A percentile compares a stretch with the other conserved stretches of the same genome.
These are phyloP conservation scores for Lutjanus campechanus DNA, from an alignment of 2,797 vertebrate species.

Conservation along the genomic window DNA sequence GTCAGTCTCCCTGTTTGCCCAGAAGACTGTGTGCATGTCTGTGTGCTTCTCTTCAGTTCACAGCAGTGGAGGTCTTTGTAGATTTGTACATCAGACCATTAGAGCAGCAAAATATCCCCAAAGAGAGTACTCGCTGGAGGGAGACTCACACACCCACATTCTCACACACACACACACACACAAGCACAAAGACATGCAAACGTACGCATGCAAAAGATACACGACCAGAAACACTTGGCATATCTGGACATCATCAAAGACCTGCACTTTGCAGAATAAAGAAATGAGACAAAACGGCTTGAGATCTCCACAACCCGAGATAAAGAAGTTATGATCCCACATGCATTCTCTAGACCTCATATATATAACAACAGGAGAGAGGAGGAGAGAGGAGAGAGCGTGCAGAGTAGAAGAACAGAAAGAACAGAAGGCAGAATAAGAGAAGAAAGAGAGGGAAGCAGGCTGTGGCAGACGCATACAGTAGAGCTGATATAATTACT, in stretches of 20 bases:
- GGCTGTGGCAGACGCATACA: neutral
- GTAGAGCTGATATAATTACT: conserved; percentile 48
- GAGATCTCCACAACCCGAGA: conserved; percentile 14
- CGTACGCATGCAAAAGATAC: neutral
- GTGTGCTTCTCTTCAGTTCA: conserved; percentile 54
- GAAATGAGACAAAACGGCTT: conserved; percentile 10
- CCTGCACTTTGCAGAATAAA: conserved; percentile 27
- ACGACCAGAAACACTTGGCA: conserved; percentile 2
- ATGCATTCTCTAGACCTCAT: conserved; percentile 20
- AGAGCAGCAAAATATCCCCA: conserved; percentile 62
- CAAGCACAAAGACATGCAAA: conserved; percentile 11
- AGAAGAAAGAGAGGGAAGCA: conserved; percentile 2
- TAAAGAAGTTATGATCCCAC: conserved; percentile 15
- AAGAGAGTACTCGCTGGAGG: conserved; percentile 39
- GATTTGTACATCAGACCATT: conserved; percentile 70
- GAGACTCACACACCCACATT: neutral
- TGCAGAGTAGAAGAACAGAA: neutral
- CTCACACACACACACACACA: conserved; percentile 12
- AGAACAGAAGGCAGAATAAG: conserved; percentile 12
- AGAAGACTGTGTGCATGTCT: conserved; percentile 40
- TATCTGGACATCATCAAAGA: conserved; percentile 40
- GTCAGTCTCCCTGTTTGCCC: conserved; percentile 47
- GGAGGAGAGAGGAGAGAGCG: conserved; percentile 3
- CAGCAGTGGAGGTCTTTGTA: conserved; percentile 64
- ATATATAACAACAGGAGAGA: conserved; percentile 4